Conservation (phyloP, 2,797 vertebrate genomes). For the Amblyraja radiata region DNA sequence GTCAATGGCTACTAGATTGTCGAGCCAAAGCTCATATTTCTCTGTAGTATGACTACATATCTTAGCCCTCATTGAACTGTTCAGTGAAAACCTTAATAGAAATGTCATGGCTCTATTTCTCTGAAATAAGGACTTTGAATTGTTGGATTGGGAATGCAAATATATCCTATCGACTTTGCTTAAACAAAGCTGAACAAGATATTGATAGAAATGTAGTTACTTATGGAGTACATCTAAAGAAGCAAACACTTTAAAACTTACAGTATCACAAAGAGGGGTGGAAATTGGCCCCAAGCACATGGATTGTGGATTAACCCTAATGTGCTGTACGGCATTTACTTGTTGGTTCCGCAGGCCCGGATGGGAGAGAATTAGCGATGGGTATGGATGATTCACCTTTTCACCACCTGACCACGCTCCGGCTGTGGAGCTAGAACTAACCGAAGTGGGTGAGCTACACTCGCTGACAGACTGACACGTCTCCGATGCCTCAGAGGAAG, state of each 20-base stretch:
- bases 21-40: too few relatives aligned
- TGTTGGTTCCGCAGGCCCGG: not conserved
- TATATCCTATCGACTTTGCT: not conserved
- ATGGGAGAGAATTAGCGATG: not conserved
- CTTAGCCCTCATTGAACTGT: too few relatives aligned
- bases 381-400: conserved; percentile 32
- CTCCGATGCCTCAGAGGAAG: conserved; percentile 93
- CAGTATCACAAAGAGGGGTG: conserved; percentile 30
- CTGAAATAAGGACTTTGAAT: too few relatives aligned
- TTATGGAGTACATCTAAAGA: not conserved
- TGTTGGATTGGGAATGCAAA: too few relatives aligned
- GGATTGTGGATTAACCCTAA: not conserved
- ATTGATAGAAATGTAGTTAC: not conserved
- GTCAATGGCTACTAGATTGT: too few relatives aligned
- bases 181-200: not conserved
- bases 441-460: conserved; percentile 93
- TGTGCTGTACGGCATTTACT: not conserved
- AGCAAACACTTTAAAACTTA: not conserved
- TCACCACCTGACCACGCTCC: conserved; percentile 21
- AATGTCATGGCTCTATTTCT: too few relatives aligned
- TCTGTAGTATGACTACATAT: too few relatives aligned
- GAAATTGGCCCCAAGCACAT: not conserved
- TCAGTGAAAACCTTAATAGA: too few relatives aligned
- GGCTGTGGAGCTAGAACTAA: conserved; percentile 61
- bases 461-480: conserved; percentile 96